These are phyloP conservation scores for Melieria crassipennis DNA, from an alignment of 2,888 invertebrate species.

Conservation along the genomic window DNA sequence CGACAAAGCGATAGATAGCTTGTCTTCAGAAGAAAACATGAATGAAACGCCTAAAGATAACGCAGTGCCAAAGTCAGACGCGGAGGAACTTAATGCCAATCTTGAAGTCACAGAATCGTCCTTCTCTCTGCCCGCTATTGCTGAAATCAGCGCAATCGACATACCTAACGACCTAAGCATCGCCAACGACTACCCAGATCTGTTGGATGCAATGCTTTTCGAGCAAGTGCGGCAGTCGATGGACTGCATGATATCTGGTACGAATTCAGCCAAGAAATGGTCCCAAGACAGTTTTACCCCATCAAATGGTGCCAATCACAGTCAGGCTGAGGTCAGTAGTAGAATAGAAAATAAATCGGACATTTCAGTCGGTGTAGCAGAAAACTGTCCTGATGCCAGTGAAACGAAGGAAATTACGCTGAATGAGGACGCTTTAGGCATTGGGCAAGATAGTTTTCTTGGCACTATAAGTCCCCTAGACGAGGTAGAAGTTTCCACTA, in stretches of 20 bases:
- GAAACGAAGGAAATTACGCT: neutral
- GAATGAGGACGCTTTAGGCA: neutral
- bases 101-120: slow-evolving; percentile 20
- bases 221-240: slow-evolving; percentile 26
- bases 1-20: neutral
- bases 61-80: slow-evolving; percentile 8
- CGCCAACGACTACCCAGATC: slow-evolving; percentile 24
- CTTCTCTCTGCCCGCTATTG: slow-evolving; percentile 15
- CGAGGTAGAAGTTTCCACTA: slow-evolving; percentile 24
- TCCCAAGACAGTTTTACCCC: slow-evolving; percentile 16
- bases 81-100: slow-evolving; percentile 17
- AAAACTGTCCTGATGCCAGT: neutral
- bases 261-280: slow-evolving; percentile 25
- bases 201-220: slow-evolving; percentile 27
- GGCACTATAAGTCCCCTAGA: slow-evolving; percentile 21
- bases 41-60: neutral
- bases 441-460: slow-evolving; percentile 19
- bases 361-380: neutral
- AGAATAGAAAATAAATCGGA: neutral
- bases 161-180: slow-evolving; percentile 26
- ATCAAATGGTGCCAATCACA: neutral
- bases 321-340: neutral
- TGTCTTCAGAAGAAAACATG: neutral
- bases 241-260: slow-evolving; percentile 32
- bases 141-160: slow-evolving; percentile 26